phyloP scores from a whole-genome alignment of 2,797 vertebrate genomes.

The Glyptemys insculpta region DNA sequence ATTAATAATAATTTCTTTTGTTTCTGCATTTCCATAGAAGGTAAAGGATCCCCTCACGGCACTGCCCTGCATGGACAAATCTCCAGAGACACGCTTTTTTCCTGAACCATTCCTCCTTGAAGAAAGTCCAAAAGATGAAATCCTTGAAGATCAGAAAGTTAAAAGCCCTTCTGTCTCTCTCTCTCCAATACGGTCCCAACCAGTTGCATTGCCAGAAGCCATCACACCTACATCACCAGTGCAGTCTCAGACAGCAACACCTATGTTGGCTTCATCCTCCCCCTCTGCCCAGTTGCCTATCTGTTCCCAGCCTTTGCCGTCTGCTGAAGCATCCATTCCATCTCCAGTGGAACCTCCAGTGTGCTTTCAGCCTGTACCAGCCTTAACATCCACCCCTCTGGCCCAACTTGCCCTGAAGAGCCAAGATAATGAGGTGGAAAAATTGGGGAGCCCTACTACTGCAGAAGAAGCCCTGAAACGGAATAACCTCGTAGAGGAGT shows the following conservation, averaged over 20 bases:
- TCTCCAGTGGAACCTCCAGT: conserved; percentile 88
- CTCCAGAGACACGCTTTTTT: conserved; percentile 85
- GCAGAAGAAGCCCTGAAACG: conserved; percentile 87
- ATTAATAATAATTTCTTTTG: not conserved
- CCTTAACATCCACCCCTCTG: conserved; percentile 89
- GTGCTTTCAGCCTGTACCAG: conserved; percentile 89
- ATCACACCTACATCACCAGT: conserved; percentile 78
- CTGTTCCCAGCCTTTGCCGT: conserved; percentile 91
- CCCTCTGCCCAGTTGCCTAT: conserved; percentile 87
- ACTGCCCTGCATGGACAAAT: conserved; percentile 53
- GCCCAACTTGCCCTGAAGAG: conserved; percentile 76
- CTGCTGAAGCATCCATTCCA: conserved; percentile 86
- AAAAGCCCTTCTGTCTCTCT: conserved; percentile 51
- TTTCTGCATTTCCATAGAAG: conserved; percentile 51
- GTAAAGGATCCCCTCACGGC: not conserved
- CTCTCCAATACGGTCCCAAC: conserved; percentile 90
- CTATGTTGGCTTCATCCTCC: conserved; percentile 47
- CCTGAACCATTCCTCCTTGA: conserved; percentile 81
- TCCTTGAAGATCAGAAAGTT: conserved; percentile 70
- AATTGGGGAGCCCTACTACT: conserved; percentile 72
- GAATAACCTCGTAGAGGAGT: conserved; percentile 94
- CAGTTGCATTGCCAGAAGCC: conserved; percentile 85
- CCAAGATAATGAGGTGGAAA: conserved; percentile 68
- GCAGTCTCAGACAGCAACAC: conserved; percentile 77
- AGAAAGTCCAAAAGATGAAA: conserved; percentile 74